A percentile compares a stretch with the other conserved stretches of the same genome.
Evolutionary conservation across 2,888 invertebrate species (phyloP).

Genomic region (Orthosia gracilis): DNA sequence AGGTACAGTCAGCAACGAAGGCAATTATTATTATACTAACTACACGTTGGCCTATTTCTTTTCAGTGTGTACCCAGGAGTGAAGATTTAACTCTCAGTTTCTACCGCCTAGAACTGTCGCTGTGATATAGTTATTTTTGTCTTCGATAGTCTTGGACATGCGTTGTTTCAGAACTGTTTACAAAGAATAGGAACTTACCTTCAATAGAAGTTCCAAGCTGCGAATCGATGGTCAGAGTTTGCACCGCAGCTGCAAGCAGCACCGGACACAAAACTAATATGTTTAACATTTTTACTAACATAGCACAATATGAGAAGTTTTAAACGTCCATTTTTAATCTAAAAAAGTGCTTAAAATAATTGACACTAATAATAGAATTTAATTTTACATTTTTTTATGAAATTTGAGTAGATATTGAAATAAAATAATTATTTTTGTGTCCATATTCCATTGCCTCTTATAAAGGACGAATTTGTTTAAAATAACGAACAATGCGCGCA

Average conservation of each 20-base stretch:
- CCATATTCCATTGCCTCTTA: slow-evolving; percentile 35
- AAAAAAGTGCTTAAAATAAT: neutral
- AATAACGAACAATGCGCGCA: slow-evolving; percentile 17
- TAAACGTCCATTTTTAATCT: slow-evolving; percentile 43
- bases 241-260: slow-evolving; percentile 82
- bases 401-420: neutral
- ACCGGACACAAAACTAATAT: slow-evolving; percentile 84
- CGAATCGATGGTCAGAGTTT: slow-evolving; percentile 86
- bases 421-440: neutral
- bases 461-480: neutral
- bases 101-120: too few relatives aligned
- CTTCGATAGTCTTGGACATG: too few relatives aligned
- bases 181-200: slow-evolving; percentile 75
- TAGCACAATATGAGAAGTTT: slow-evolving; percentile 56
- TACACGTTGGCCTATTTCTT: too few relatives aligned
- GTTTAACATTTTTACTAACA: slow-evolving; percentile 81
- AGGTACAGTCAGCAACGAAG: too few relatives aligned
- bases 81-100: too few relatives aligned
- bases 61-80: too few relatives aligned
- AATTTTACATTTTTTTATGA: slow-evolving; percentile 36
- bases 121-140: too few relatives aligned
- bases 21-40: too few relatives aligned
- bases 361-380: slow-evolving; percentile 44
- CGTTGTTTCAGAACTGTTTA: too few relatives aligned
- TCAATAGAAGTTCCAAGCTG: slow-evolving; percentile 87